Evolutionary conservation across 2,888 invertebrate species (phyloP), one percentile per base, ranked within the genome.

Genomic region (Amphipyra berbera): DNA sequence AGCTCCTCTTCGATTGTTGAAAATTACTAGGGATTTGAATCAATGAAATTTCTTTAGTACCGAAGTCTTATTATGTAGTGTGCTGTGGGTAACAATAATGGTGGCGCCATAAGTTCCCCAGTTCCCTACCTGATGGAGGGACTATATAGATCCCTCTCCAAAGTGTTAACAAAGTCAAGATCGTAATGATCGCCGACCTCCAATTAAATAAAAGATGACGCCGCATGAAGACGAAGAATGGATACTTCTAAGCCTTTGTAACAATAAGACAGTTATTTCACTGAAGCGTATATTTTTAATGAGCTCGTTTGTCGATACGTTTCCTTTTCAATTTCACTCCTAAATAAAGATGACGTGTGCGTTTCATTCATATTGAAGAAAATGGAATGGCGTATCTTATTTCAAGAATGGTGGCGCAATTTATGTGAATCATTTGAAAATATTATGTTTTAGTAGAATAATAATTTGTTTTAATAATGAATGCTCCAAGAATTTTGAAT

Each of bases 271-370:
- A 67, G 64, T 60, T 52, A 47, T 50, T 53, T 71, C 63, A 67
- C 35, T 71, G 67, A 58, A 81, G 82, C 79, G 77, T 78, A 76
- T 67, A 66, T 76, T 84, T 86, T 85, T 87, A 86, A 86, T 83
- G 84, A 86, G 82, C 76, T 65, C 73, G 61, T 69, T 74, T 70
- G 79, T 59, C 63, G 73, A 78, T 57, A 67, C 56, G 50, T 52
- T 57, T 60, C 61, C 57, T 67, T 57, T 74, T 58, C 57, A 71
- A 74, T 76, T 61, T 48, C 50, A 55, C 15, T 59, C 53, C 49
- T 66, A 59, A 75, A 71, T 73, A 55, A 42, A 50, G 55, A 61
- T 71, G 58, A 61, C 46, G 55, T 38, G 15, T 44, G 37, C 38
- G 41, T 62, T 54, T 21, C 15, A 48, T 68, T 62, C 35, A 59